Percentiles rank a stretch among this genome's conserved stretches.
phyloP scores from a whole-genome alignment of 2,113 vertebrate genomes.

The Calonectris borealis region DNA sequence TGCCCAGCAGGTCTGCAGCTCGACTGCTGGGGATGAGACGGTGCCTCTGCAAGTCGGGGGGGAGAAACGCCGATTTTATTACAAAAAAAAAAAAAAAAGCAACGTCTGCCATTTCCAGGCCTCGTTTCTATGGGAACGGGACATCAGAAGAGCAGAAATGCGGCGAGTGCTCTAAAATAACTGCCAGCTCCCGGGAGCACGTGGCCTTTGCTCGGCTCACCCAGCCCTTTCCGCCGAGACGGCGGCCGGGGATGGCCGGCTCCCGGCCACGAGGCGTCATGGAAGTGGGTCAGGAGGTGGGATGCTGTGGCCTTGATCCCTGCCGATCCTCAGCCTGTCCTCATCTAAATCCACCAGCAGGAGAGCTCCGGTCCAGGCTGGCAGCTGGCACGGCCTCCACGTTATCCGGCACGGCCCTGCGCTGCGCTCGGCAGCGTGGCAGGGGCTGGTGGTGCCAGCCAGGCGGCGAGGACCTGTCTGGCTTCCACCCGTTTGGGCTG shows the following conservation, averaged over 20 bases:
- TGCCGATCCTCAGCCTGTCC: background rate
- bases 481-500: background rate
- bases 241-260: rapidly evolving
- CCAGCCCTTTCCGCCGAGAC: background rate
- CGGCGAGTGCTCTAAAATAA: background rate
- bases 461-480: background rate
- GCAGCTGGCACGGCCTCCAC: background rate
- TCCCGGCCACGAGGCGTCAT: rapidly evolving
- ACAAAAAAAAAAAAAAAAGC: background rate
- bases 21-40: background rate
- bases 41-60: background rate
- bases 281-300: background rate
- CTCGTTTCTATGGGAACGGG: constrained; percentile 60
- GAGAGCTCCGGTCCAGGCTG: background rate
- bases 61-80: background rate
- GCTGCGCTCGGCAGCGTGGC: rapidly evolving
- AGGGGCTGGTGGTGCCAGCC: background rate
- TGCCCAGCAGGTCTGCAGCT: background rate
- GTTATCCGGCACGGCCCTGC: rapidly evolving
- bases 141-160: constrained; percentile 43
- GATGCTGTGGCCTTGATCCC: background rate
- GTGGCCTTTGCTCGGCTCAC: background rate
- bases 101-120: constrained; percentile 34
- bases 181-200: background rate
- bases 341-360: background rate